Evolutionary conservation across 2,888 invertebrate species (phyloP), one percentile per base, ranked within the genome.

Genomic region (Eretmocerus hayati): DNA sequence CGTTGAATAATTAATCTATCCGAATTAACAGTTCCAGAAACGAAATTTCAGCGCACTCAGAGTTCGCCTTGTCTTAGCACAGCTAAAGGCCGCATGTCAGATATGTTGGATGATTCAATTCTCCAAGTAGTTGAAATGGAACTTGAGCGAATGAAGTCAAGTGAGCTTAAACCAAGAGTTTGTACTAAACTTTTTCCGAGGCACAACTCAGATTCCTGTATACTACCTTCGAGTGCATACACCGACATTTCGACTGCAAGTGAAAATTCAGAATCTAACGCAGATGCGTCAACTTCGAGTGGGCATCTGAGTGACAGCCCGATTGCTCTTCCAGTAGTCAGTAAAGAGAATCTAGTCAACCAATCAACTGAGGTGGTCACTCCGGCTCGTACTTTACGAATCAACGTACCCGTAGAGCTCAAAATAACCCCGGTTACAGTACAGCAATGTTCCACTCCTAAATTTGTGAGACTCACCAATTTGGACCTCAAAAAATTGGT

Each of bases 111-210:
- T 75, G 76, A 78, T 69, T 77, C 77, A 58, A 77, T 79, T 57
- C 66, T 78, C 37, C 72, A 75, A 59, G 78, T 78, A 18, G 78
- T 76, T 30, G 75, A 78, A 61, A 78, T 78, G 78, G 78, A 79
- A 68, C 72, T 78, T 62, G 74, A 71, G 70, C 77, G 74, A 69
- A 74, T 78, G 64, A 78, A 77, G 20, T 62, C 59, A 5, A 59
- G 50, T 43, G 61, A 62, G 38, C 49, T 53, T 18, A 61, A 59
- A 21, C 59, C 62, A 23, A 62, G 61, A 50, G 61, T 57, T 18
- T 61, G 62, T 46, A 55, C 59, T 5, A 62, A 62, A 53, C 48
- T 63, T 11, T 59, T 63, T 41, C 55, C 59, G 11, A 49, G 60
- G 39, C 60, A 61, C 42, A 60, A 59, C 48, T 62, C 62, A 1